These are phyloP conservation scores for Rhingia rostrata DNA, from an alignment of 2,888 invertebrate genomes.

Conservation along the genomic window DNA sequence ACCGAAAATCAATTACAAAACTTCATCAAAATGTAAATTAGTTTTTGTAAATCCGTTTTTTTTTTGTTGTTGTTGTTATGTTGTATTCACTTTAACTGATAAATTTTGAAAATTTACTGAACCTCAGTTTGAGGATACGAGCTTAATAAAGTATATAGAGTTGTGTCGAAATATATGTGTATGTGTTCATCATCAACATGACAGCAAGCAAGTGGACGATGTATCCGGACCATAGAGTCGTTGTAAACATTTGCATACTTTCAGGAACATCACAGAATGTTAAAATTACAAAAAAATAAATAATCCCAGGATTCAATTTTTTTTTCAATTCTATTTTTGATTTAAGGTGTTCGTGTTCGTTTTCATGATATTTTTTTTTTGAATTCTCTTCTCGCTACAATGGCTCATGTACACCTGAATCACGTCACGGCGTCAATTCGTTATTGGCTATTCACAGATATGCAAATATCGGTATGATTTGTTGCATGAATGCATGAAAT, in stretches of 20 bases:
- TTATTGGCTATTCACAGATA: conserved; percentile 34
- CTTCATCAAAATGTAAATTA: conserved; percentile 54
- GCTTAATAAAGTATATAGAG: not conserved
- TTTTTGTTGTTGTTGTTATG: not conserved
- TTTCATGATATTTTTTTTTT: not conserved
- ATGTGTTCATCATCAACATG: too few species aligned
- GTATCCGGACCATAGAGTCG: too few species aligned
- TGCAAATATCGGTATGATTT: conserved; percentile 42
- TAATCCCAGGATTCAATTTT: too few species aligned
- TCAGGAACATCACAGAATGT: too few species aligned
- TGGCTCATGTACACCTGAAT: not conserved
- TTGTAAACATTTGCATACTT: too few species aligned
- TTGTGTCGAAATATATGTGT: not conserved
- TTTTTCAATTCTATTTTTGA: not conserved
- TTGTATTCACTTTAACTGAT: conserved; percentile 3
- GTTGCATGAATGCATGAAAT: conserved; percentile 1
- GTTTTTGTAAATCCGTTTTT: not conserved
- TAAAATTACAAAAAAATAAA: too few species aligned
- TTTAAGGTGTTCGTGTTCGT: conserved; percentile 10
- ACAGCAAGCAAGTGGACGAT: too few species aligned
- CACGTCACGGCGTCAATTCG: conserved; percentile 11
- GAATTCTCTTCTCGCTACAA: not conserved
- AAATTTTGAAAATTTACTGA: conserved; percentile 24
- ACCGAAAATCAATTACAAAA: conserved; percentile 6
- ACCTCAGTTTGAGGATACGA: not conserved